Evolutionary conservation across 2,113 vertebrate species (phyloP).

Genomic region (Apteryx owenii): DNA sequence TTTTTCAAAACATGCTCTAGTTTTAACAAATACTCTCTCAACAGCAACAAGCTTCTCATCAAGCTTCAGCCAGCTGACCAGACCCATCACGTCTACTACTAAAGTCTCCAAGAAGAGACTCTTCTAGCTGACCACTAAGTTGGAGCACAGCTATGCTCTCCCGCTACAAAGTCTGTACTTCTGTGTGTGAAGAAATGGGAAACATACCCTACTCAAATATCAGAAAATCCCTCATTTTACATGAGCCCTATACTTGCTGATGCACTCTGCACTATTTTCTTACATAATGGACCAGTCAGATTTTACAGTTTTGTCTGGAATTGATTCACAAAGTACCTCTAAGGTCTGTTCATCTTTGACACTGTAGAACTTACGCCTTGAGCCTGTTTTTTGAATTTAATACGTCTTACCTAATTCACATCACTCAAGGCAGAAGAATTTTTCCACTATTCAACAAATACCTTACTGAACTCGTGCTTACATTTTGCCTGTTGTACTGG

Average conservation of each 20-base stretch:
- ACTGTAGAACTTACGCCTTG: not conserved
- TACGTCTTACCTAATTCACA: fast-evolving
- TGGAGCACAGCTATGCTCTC: not conserved
- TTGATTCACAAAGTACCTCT: not conserved
- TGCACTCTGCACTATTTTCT: fast-evolving
- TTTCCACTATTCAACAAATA: not conserved
- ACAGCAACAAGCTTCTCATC: not conserved
- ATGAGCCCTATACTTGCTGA: not conserved
- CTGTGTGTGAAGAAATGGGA: not conserved
- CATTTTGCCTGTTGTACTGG: no score
- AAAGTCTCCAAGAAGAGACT: not conserved
- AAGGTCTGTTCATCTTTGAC: fast-evolving
- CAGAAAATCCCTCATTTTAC: not conserved
- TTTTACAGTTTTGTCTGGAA: not conserved
- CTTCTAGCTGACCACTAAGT: not conserved
- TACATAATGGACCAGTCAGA: fast-evolving
- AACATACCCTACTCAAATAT: not conserved
- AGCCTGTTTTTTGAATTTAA: not conserved
- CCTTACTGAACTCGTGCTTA: no score
- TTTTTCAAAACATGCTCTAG: not conserved
- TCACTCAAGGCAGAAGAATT: not conserved
- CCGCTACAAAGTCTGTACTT: not conserved
- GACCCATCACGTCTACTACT: not conserved
- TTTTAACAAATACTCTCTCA: not conserved
- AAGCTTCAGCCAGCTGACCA: not conserved